A percentile compares a stretch with the other conserved stretches of the same genome.
phyloP scores from a whole-genome alignment of 2,888 invertebrate genomes.

The Agrotis exclamationis region DNA sequence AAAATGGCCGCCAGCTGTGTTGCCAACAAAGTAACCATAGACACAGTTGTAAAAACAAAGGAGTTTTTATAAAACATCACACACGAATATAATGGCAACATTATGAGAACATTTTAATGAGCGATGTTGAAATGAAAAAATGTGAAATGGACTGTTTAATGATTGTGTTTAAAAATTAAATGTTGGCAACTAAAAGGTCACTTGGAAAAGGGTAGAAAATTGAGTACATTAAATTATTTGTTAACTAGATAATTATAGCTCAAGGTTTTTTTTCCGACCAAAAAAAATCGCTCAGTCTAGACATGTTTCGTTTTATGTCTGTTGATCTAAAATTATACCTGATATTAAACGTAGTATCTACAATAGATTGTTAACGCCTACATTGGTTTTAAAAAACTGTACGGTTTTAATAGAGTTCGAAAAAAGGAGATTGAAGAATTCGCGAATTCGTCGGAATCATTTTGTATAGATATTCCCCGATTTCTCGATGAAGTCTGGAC shows the following conservation, averaged over 20 bases:
- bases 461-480: no score
- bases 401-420: no score
- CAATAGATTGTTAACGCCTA: no score
- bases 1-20: slow-evolving; percentile 31
- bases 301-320: not conserved
- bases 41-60: slow-evolving; percentile 43
- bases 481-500: no score
- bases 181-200: not conserved
- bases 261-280: not conserved
- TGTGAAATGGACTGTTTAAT: slow-evolving; percentile 1
- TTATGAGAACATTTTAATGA: slow-evolving; percentile 45
- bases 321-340: not conserved
- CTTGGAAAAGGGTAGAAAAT: not conserved
- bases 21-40: slow-evolving; percentile 32
- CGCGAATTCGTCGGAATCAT: no score
- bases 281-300: not conserved
- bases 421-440: no score
- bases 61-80: slow-evolving; percentile 25
- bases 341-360: no score
- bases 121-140: slow-evolving; percentile 32
- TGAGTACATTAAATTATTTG: slow-evolving; percentile 5
- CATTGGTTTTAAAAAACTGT: no score
- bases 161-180: slow-evolving; percentile 2
- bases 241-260: not conserved
- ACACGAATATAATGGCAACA: slow-evolving; percentile 33